Evolutionary conservation across 2,888 invertebrate species (phyloP).

Genomic region (Dryobotodes eremita): DNA sequence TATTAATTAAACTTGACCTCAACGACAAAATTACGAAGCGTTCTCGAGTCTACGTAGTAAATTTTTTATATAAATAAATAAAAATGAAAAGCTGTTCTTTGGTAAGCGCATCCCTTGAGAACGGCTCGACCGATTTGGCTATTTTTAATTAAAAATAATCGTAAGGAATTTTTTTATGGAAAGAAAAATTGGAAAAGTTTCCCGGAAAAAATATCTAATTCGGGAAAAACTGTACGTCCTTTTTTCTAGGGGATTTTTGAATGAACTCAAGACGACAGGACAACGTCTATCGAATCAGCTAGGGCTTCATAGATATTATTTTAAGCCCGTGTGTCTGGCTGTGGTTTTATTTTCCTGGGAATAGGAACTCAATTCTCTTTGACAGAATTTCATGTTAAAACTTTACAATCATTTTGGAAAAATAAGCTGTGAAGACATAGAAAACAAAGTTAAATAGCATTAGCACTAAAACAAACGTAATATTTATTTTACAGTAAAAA

Average conservation of each 20-base stretch:
- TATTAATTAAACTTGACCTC: conserved; percentile 7
- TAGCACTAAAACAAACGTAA: neutral
- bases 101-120: neutral
- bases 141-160: neutral
- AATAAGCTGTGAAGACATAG: neutral
- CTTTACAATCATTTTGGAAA: neutral
- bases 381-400: neutral
- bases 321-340: neutral
- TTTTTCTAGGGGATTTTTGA: neutral
- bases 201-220: no score
- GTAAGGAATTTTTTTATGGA: no score
- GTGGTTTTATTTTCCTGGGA: neutral
- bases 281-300: neutral
- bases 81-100: neutral
- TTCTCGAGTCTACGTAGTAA: neutral
- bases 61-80: neutral
- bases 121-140: neutral
- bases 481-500: no score
- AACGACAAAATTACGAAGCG: conserved; percentile 3
- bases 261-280: neutral
- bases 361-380: neutral
- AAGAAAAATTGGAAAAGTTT: neutral
- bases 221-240: neutral
- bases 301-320: neutral
- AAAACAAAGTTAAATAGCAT: neutral